These are phyloP conservation scores for Heteropelma amictum DNA, from an alignment of 2,888 invertebrate species.

Conservation along the genomic window DNA sequence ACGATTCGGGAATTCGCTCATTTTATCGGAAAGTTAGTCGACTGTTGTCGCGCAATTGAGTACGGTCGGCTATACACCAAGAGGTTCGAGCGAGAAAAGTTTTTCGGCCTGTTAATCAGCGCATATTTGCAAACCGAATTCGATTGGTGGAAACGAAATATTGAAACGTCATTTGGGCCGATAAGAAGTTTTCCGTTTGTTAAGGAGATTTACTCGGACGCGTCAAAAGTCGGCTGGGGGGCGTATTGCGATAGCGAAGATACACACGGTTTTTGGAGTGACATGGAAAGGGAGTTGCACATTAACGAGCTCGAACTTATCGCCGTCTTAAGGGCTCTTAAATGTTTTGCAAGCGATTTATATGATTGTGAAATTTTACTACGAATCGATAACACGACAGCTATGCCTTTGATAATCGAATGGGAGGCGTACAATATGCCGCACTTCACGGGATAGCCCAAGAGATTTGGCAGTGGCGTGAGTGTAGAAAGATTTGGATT, in stretches of 20 bases:
- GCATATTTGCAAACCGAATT: conserved; percentile 26
- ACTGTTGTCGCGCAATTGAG: conserved; percentile 21
- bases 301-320: conserved; percentile 7
- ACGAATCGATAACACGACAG: too few species aligned
- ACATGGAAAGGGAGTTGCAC: conserved; percentile 6
- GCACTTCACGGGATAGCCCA: too few species aligned
- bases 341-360: too few species aligned
- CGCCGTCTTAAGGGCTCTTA: conserved; percentile 26
- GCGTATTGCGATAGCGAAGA: conserved; percentile 21
- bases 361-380: too few species aligned
- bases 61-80: conserved; percentile 28
- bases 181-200: conserved; percentile 36
- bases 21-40: conserved; percentile 10
- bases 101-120: background rate
- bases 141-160: conserved; percentile 34
- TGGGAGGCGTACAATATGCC: too few species aligned
- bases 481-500: too few species aligned
- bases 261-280: conserved; percentile 29
- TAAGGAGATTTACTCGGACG: conserved; percentile 37
- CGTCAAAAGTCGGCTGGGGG: conserved; percentile 39
- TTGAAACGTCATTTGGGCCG: conserved; percentile 17
- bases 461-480: too few species aligned
- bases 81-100: conserved; percentile 19
- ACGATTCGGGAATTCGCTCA: conserved; percentile 9
- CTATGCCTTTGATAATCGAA: too few species aligned